Percentiles rank a stretch among this genome's conserved stretches.
Conservation (phyloP, 2,113 vertebrate genomes). For the Pheucticus melanocephalus region DNA sequence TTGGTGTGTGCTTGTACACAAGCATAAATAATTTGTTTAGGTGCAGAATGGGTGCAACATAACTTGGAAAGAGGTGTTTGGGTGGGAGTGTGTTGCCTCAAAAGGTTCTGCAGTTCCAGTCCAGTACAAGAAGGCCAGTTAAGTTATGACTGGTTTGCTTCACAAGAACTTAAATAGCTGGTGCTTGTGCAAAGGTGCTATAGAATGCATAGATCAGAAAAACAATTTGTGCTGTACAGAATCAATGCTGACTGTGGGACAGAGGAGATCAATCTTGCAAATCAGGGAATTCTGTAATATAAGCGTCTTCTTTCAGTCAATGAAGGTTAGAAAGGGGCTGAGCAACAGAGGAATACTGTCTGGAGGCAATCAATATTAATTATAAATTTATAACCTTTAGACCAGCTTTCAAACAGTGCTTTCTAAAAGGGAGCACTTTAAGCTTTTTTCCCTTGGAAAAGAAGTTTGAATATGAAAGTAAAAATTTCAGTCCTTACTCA, state of each 20-base stretch:
- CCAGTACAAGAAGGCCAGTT: neutral
- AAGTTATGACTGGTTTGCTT: neutral
- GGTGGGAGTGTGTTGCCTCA: neutral
- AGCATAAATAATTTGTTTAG: neutral
- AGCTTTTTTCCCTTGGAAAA: neutral
- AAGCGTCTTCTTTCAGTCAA: conserved; percentile 73
- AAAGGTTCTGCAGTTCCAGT: neutral
- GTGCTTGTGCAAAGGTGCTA: neutral
- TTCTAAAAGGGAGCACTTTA: conserved; percentile 23
- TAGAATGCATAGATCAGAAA: conserved; percentile 25
- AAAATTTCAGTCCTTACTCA: neutral
- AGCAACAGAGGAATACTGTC: conserved; percentile 67
- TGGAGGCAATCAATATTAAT: conserved; percentile 86
- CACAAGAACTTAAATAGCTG: neutral
- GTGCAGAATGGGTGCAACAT: neutral
- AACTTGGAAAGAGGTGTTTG: neutral
- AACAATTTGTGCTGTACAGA: conserved; percentile 37
- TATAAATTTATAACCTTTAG: conserved; percentile 90
- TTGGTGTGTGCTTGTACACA: neutral
- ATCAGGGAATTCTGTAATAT: conserved; percentile 63
- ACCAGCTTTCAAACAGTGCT: conserved; percentile 59
- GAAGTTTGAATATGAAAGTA: neutral
- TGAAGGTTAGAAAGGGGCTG: conserved; percentile 76
- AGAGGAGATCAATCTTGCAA: conserved; percentile 68
- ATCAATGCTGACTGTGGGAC: conserved; percentile 48